phyloP scores from a whole-genome alignment of 2,113 vertebrate species.

The Paratilapia polleni region DNA sequence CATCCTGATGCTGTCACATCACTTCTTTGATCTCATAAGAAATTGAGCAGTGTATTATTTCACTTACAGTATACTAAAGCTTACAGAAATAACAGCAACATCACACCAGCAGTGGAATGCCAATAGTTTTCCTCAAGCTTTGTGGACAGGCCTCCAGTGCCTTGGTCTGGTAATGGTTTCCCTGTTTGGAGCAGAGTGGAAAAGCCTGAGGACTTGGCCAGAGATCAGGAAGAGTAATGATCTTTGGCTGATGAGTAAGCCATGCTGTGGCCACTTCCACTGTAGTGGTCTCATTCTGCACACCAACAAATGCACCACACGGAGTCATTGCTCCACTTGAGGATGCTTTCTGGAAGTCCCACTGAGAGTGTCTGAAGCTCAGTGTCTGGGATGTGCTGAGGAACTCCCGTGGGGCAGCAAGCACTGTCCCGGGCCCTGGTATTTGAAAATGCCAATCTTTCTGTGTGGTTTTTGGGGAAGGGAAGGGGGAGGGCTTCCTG shows the following conservation, averaged over 20 bases:
- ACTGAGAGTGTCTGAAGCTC: conserved; percentile 45
- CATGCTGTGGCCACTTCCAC: conserved; percentile 64
- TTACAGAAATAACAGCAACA: conserved; percentile 9
- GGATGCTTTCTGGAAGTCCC: conserved; percentile 62
- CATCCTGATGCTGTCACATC: not conserved
- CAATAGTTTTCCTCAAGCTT: conserved; percentile 36
- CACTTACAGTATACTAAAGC: not conserved
- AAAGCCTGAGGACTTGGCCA: conserved; percentile 63
- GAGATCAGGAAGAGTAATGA: conserved; percentile 64
- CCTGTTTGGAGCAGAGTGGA: conserved; percentile 41
- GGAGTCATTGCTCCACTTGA: conserved; percentile 45
- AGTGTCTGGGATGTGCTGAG: conserved; percentile 50
- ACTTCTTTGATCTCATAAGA: not conserved
- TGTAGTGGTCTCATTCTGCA: conserved; percentile 38
- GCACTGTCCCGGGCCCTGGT: conserved; percentile 52
- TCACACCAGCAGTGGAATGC: conserved; percentile 42
- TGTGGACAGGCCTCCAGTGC: conserved; percentile 34
- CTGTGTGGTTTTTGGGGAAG: conserved; percentile 43
- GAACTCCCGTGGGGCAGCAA: conserved; percentile 40
- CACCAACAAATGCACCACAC: conserved; percentile 63
- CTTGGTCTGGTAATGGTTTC: conserved; percentile 49
- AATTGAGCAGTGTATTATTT: not conserved
- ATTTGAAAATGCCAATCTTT: conserved; percentile 64
- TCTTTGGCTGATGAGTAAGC: conserved; percentile 62
- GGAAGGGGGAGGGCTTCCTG: conserved; percentile 54